Percentiles rank a stretch among this genome's conserved stretches.
phyloP scores from a whole-genome alignment of 2,888 invertebrate species.

The Meteorus cinctellus region DNA sequence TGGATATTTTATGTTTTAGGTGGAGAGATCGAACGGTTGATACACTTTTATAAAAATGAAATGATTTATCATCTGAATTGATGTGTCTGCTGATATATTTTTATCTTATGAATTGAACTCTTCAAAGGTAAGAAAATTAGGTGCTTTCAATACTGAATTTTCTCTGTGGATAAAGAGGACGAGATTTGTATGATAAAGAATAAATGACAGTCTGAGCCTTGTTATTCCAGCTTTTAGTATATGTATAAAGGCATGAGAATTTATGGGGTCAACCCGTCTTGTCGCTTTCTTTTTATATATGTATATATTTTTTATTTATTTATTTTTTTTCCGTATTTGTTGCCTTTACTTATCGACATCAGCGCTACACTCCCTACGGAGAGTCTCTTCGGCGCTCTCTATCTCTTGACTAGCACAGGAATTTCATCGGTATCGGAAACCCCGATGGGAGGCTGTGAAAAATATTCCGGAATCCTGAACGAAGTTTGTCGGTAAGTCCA shows the following conservation, averaged over 20 bases:
- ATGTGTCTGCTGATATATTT: too few relatives aligned
- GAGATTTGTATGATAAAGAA: slow-evolving; percentile 1
- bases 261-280: slow-evolving; percentile 22
- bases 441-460: slow-evolving; percentile 41
- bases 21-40: too few relatives aligned
- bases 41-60: too few relatives aligned
- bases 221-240: slow-evolving; percentile 45
- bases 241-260: slow-evolving; percentile 9
- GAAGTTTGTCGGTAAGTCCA: slow-evolving; percentile 50
- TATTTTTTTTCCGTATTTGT: slow-evolving; percentile 3
- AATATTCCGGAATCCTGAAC: slow-evolving; percentile 51
- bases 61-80: too few relatives aligned
- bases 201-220: slow-evolving; percentile 38
- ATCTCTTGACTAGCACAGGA: slow-evolving; percentile 11
- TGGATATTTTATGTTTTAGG: too few relatives aligned
- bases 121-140: neutral
- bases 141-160: neutral
- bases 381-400: slow-evolving; percentile 31
- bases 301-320: neutral
- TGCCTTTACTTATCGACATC: slow-evolving; percentile 30
- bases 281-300: neutral
- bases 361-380: slow-evolving; percentile 22
- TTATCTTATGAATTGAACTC: neutral
- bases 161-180: neutral
- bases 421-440: slow-evolving; percentile 39